phyloP scores from a whole-genome alignment of 2,113 vertebrate species.

The Xiphophorus hellerii region DNA sequence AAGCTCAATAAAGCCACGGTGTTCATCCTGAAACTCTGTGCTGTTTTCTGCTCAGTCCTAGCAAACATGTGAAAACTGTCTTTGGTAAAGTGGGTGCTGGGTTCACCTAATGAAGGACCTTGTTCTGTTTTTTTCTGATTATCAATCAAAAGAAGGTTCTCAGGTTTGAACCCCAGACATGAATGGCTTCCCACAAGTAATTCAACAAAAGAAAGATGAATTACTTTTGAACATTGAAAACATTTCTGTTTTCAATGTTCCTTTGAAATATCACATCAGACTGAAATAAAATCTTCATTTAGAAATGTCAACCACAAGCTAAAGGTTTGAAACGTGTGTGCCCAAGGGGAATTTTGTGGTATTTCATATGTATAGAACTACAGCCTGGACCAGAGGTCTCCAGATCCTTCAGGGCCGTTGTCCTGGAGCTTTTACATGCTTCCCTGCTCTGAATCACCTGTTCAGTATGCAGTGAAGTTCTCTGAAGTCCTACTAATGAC shows the following conservation, averaged over 20 bases:
- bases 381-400: too few relatives aligned
- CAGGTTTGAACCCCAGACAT: not conserved
- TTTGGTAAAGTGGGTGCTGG: not conserved
- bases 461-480: too few relatives aligned
- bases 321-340: too few relatives aligned
- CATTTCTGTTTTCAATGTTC: not conserved
- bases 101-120: not conserved
- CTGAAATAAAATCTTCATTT: not conserved
- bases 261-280: not conserved
- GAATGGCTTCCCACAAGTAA: not conserved
- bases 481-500: too few relatives aligned
- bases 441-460: too few relatives aligned
- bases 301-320: too few relatives aligned
- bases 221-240: too few relatives aligned
- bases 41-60: conserved; percentile 31
- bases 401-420: too few relatives aligned
- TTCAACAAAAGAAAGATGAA: not conserved
- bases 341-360: too few relatives aligned
- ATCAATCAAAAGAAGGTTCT: not conserved
- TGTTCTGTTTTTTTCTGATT: not conserved
- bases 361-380: too few relatives aligned
- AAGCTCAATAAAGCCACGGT: conserved; percentile 22
- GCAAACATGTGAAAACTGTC: conserved; percentile 2
- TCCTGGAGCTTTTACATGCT: too few relatives aligned
- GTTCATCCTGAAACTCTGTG: conserved; percentile 28